Percentiles rank a stretch among this genome's conserved stretches.
Evolutionary conservation across 2,113 vertebrate genomes (phyloP).

Genomic region (Gobio gobio): DNA sequence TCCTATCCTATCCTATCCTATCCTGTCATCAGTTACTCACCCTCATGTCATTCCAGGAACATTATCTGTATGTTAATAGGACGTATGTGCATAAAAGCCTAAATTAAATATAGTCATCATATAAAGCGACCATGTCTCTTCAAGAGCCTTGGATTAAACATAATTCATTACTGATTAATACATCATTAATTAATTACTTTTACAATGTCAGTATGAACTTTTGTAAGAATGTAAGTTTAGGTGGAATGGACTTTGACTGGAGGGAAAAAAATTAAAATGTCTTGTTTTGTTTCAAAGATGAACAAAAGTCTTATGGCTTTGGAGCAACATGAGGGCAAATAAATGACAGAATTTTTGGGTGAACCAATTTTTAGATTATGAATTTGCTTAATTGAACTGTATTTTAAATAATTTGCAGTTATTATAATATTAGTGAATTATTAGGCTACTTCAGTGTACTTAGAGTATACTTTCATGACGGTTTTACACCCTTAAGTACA

Average conservation of each 20-base stretch:
- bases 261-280: background rate
- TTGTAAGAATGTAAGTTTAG: background rate
- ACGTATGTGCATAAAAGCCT: background rate
- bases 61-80: background rate
- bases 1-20: background rate
- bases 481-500: too few species aligned
- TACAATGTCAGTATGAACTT: background rate
- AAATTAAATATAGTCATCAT: background rate
- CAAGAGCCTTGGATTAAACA: background rate
- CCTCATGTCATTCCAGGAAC: background rate
- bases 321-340: background rate
- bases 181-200: background rate
- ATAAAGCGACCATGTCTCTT: background rate
- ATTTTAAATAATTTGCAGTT: too few species aligned
- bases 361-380: background rate
- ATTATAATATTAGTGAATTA: too few species aligned
- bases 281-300: background rate
- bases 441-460: too few species aligned
- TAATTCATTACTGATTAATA: background rate
- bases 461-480: too few species aligned
- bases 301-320: background rate
- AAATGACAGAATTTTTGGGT: background rate
- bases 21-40: background rate
- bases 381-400: too few species aligned
- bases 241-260: background rate